A percentile compares a stretch with the other conserved stretches of the same genome.
These are phyloP conservation scores for Zaprionus lineosus DNA, from an alignment of 2,888 invertebrate species.

Conservation along the genomic window DNA sequence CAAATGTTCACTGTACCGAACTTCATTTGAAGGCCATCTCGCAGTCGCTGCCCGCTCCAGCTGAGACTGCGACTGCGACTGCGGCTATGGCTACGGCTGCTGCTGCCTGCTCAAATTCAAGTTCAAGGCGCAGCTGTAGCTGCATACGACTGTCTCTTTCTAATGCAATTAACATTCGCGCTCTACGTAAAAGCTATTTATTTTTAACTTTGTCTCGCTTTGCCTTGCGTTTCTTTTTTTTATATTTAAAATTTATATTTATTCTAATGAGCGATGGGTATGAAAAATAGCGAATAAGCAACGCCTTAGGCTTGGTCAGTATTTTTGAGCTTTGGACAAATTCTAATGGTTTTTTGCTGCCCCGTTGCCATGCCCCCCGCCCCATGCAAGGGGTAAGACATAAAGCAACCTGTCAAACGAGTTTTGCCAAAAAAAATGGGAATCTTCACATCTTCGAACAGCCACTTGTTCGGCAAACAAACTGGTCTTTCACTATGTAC, in stretches of 20 bases:
- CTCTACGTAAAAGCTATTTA: constrained; percentile 15
- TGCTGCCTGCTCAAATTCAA: constrained; percentile 40
- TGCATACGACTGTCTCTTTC: constrained; percentile 33
- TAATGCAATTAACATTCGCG: constrained; percentile 47
- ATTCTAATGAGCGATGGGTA: too few species aligned
- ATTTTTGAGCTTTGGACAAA: constrained; percentile 27
- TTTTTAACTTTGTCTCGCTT: too few species aligned
- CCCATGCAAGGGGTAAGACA: constrained; percentile 7
- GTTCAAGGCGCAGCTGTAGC: constrained; percentile 44
- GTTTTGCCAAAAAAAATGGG: constrained; percentile 55
- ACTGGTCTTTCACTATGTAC: too few species aligned
- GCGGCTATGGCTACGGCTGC: background rate
- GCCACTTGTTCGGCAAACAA: constrained; percentile 20
- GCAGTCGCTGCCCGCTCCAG: constrained; percentile 20
- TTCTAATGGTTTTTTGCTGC: constrained; percentile 25
- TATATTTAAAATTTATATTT: too few species aligned
- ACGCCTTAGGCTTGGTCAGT: constrained; percentile 80
- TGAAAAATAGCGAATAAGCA: constrained; percentile 35
- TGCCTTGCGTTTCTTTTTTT: too few species aligned
- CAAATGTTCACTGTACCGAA: constrained; percentile 51
- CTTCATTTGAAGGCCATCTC: constrained; percentile 61
- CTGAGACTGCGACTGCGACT: background rate
- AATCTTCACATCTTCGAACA: background rate
- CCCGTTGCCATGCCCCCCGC: too few species aligned
- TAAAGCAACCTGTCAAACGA: constrained; percentile 58